Base-by-base conservation (phyloP, 2,888 invertebrate genomes). In the Ormyrus thymus region DNA sequence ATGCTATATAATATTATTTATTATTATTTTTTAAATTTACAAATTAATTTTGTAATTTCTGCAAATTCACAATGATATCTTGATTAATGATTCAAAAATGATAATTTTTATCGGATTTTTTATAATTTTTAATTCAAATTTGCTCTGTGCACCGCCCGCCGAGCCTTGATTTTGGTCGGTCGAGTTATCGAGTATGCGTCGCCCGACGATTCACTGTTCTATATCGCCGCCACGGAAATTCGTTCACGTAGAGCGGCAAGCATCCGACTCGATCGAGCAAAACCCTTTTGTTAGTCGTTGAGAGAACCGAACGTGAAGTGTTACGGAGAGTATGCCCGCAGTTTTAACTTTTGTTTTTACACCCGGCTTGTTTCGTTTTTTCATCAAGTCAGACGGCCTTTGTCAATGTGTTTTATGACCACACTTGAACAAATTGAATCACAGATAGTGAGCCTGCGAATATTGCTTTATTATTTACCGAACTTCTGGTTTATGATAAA, bases 101-200 rank as follows among this genome's bases (percentile, higher is more conserved):
- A 3, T 29, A 29, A 29, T 29, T 29, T 29, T 29, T 29, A 29
- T 29, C 1, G 29, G 29, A 29, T 29, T 29, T 29, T 29, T 3
- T 29, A 29, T 29, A 1, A 1, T 29, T 29, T 29, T 29, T 29
- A 29, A 2, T 29, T 3, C 3, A 29, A 29, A 29, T 29, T 29
- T 13, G 29, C 13, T 43, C 46, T 66, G 50, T 56, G 46, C n/a
- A 8, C 13, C 6, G n/a, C 7, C 64, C 53, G 29, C 43, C n/a
- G 65, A n/a, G 51, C 45, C 55, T 65, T 45, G 55, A 77, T 43
- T 72, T 72, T 11, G 59, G 65, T 65, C 59, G 76, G 51, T 15
- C 13, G 55, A 13, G 48, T 65, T 46, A 3, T 61, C 45, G 59
- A 77, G 72, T 77, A 15, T 61, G 50, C 10, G 48, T 46, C 62